These are phyloP conservation scores for Acanthiza pusilla DNA, from an alignment of 2,797 vertebrate species.

Conservation along the genomic window DNA sequence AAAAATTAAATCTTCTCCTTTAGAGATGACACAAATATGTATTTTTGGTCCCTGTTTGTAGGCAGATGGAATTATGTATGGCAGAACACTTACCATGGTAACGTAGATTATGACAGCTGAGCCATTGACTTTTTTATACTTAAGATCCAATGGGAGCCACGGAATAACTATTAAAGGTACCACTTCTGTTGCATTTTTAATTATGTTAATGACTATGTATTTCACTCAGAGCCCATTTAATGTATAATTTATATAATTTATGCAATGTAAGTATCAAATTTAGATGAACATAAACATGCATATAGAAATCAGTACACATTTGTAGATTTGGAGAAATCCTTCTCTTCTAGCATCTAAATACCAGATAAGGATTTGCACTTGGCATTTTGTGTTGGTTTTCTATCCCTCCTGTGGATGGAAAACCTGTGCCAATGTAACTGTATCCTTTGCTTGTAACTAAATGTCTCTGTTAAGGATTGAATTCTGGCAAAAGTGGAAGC, in stretches of 20 bases:
- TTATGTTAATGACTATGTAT: not conserved
- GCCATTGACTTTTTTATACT: not conserved
- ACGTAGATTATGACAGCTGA: not conserved
- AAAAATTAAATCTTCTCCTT: not conserved
- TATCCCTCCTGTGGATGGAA: not conserved
- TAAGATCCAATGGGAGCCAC: not conserved
- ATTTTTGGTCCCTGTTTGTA: constrained; percentile 26
- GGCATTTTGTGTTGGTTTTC: not conserved
- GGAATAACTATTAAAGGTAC: not conserved
- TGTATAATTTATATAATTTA: not conserved
- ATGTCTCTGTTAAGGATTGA: not conserved
- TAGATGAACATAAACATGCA: not conserved
- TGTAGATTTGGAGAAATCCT: not conserved
- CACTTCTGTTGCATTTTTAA: not conserved
- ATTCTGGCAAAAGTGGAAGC: not conserved
- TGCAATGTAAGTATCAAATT: not conserved
- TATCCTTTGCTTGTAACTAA: not conserved
- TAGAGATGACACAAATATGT: not conserved
- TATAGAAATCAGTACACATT: not conserved
- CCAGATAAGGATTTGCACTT: not conserved
- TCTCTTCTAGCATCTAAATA: not conserved
- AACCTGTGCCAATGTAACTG: not conserved
- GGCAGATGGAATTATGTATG: not conserved
- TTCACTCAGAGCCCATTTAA: not conserved
- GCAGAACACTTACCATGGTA: constrained; percentile 18